A percentile compares a stretch with the other conserved stretches of the same genome.
phyloP scores from a whole-genome alignment of 53 echinoderm and acorn worm genomes.

The Paracentrotus lividus region DNA sequence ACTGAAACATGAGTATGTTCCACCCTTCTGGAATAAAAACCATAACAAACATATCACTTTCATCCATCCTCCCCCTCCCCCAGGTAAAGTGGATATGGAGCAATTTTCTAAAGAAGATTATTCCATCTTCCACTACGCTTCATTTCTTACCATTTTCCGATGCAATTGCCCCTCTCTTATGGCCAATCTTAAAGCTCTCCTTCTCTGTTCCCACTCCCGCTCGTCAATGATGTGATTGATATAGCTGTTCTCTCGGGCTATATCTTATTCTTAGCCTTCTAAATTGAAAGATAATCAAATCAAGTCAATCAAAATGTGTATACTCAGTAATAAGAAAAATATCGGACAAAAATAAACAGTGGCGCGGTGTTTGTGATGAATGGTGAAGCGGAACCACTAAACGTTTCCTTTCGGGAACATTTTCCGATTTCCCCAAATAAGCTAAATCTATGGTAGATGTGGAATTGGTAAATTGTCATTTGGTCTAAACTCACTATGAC shows the following conservation, averaged over 20 bases:
- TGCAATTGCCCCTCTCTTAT: background rate
- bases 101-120: slow-evolving; percentile 37
- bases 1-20: background rate
- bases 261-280: slow-evolving; percentile 14
- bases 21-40: background rate
- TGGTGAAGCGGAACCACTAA: background rate
- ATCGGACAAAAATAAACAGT: slow-evolving; percentile 26
- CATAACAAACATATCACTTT: background rate
- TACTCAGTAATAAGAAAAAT: slow-evolving; percentile 47
- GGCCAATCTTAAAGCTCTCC: slow-evolving; percentile 5
- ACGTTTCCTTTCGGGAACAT: background rate
- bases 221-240: slow-evolving; percentile 54
- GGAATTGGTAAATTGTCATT: no score
- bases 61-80: background rate
- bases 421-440: no score
- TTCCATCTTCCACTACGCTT: background rate
- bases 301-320: slow-evolving; percentile 60
- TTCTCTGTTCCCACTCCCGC: background rate
- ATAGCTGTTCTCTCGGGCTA: slow-evolving; percentile 58
- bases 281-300: slow-evolving; percentile 57
- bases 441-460: slow-evolving; percentile 5
- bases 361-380: slow-evolving; percentile 48
- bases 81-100: slow-evolving; percentile 23
- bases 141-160: background rate
- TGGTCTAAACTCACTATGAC: no score